These are phyloP conservation scores for Drosophila leonis DNA, from an alignment of 2,888 invertebrate species.

Conservation along the genomic window DNA sequence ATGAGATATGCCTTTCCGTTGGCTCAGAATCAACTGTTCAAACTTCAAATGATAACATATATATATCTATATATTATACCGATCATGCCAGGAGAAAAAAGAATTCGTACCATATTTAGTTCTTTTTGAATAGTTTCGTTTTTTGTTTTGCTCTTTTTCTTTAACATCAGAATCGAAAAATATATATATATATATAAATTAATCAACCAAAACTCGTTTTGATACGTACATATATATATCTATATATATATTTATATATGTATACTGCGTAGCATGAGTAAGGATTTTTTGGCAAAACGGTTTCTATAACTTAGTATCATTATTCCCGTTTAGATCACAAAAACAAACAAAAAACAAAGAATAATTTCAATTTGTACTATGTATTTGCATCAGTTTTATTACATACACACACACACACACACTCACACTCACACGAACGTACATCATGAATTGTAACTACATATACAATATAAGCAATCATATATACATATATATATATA, in stretches of 20 bases:
- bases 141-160: constrained; percentile 2
- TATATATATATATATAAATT: constrained; percentile 30
- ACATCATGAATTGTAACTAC: constrained; percentile 32
- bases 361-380: constrained; percentile 6
- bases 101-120: not conserved
- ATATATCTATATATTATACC: constrained; percentile 24
- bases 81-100: constrained; percentile 5
- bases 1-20: constrained; percentile 37
- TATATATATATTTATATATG: not conserved
- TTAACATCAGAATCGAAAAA: not conserved
- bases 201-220: constrained; percentile 18
- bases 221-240: not conserved
- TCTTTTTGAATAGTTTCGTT: constrained; percentile 1
- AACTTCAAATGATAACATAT: constrained; percentile 19
- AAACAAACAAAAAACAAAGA: constrained; percentile 23
- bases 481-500: constrained; percentile 28
- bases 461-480: constrained; percentile 28
- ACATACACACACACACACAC: not conserved
- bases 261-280: constrained; percentile 17
- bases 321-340: constrained; percentile 19
- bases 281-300: constrained; percentile 23
- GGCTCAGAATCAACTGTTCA: constrained; percentile 34
- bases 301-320: constrained; percentile 35
- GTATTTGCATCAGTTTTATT: constrained; percentile 27
- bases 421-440: constrained; percentile 23